Conservation (phyloP, 2,888 invertebrate species). For the Alloplasta piceator region DNA sequence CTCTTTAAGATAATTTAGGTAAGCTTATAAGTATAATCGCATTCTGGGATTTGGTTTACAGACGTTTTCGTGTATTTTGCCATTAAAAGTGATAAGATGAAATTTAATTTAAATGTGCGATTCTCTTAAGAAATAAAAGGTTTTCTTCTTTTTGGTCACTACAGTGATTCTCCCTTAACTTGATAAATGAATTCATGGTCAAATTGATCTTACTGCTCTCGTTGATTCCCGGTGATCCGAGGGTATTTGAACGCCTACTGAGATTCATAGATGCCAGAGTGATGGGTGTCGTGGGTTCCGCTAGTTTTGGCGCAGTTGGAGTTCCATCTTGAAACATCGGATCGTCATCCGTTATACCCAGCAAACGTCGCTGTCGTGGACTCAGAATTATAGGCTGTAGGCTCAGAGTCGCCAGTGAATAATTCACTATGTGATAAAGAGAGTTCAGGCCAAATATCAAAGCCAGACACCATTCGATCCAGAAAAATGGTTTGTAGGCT, state of each 20-base stretch:
- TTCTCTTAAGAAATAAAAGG: background rate
- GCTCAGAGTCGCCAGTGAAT: conserved; percentile 82
- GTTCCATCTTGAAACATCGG: conserved; percentile 75
- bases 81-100: no score
- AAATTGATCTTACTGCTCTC: conserved; percentile 73
- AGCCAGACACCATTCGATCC: conserved; percentile 80
- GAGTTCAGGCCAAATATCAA: conserved; percentile 84
- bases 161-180: no score
- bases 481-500: conserved; percentile 77
- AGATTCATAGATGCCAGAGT: conserved; percentile 77
- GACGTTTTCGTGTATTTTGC: no score
- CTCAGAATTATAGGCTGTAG: conserved; percentile 84
- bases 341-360: conserved; percentile 84
- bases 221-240: conserved; percentile 75
- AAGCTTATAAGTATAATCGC: no score
- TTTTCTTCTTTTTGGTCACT: background rate
- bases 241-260: conserved; percentile 73
- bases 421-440: conserved; percentile 84
- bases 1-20: no score
- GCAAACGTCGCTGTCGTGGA: conserved; percentile 84
- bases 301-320: conserved; percentile 63
- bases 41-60: no score
- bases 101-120: no score
- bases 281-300: conserved; percentile 71
- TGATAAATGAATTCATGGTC: no score